phyloP scores from a whole-genome alignment of 2,797 vertebrate species.

The Rhabdophis nuchalis region DNA sequence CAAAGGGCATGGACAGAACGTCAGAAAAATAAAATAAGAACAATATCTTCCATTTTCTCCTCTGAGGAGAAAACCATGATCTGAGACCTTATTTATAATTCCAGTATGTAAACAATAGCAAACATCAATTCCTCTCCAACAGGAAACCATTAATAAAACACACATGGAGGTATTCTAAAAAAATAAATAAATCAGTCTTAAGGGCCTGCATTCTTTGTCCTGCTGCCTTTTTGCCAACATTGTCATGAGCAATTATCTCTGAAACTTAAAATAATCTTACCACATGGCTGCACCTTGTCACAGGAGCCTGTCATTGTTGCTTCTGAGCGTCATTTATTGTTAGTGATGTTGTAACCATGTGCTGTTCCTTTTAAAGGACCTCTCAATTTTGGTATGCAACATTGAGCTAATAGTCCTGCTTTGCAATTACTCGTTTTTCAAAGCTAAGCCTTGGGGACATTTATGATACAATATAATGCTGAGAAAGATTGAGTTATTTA shows the following conservation, averaged over 20 bases:
- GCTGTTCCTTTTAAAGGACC: background rate
- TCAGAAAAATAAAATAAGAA: background rate
- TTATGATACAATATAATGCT: background rate
- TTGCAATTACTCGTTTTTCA: slow-evolving; percentile 1
- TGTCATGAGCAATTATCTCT: slow-evolving; percentile 16
- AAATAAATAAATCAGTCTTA: background rate
- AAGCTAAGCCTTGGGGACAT: background rate
- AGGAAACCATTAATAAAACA: background rate
- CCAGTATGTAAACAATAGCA: background rate
- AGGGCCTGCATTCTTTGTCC: background rate
- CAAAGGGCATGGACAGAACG: background rate
- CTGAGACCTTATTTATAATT: background rate
- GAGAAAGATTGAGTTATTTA: background rate
- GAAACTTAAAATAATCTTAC: background rate
- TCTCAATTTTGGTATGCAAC: background rate
- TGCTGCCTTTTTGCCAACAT: slow-evolving; percentile 3
- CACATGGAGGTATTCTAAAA: background rate
- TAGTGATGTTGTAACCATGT: background rate
- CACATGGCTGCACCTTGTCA: slow-evolving; percentile 1
- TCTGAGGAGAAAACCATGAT: background rate
- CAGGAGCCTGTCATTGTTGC: background rate
- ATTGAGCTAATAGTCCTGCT: background rate
- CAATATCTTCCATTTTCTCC: background rate
- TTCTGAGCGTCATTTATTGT: background rate
- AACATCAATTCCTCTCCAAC: background rate